phyloP scores from a whole-genome alignment of 2,113 vertebrate species.

The Paramormyrops kingsleyae region DNA sequence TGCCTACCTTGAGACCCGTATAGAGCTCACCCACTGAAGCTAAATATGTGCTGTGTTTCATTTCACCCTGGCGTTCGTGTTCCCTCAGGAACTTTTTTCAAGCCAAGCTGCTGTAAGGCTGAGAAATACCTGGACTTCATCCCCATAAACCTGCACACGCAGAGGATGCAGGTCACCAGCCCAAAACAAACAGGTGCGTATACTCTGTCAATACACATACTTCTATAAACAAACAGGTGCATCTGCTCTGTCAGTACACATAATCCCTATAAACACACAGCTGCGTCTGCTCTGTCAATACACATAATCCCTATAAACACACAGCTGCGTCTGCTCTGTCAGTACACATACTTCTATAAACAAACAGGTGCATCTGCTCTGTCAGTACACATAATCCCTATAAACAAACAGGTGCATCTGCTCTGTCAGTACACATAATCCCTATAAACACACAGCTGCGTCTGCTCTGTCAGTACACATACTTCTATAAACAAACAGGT shows the following conservation, averaged over 20 bases:
- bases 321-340: background rate
- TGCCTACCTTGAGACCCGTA: too few relatives aligned
- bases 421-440: background rate
- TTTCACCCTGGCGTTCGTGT: background rate
- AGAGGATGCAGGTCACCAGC: constrained; percentile 72
- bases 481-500: background rate
- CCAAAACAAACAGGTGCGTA: constrained; percentile 66
- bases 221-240: constrained; percentile 60
- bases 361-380: background rate
- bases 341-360: constrained; percentile 45
- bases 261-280: constrained; percentile 50
- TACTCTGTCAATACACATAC: background rate
- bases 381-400: background rate
- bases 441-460: background rate
- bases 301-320: background rate
- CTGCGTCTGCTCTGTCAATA: constrained; percentile 34
- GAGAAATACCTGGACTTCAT: constrained; percentile 75
- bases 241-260: background rate
- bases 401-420: background rate
- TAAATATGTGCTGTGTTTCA: background rate
- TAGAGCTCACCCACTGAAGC: background rate
- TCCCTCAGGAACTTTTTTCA: constrained; percentile 59
- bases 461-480: background rate
- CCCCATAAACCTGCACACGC: constrained; percentile 73
- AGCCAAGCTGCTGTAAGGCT: constrained; percentile 74